Percentiles rank a stretch among this genome's conserved stretches.
These are phyloP conservation scores for Amphipoea lucens DNA, from an alignment of 2,888 invertebrate genomes.

Conservation along the genomic window DNA sequence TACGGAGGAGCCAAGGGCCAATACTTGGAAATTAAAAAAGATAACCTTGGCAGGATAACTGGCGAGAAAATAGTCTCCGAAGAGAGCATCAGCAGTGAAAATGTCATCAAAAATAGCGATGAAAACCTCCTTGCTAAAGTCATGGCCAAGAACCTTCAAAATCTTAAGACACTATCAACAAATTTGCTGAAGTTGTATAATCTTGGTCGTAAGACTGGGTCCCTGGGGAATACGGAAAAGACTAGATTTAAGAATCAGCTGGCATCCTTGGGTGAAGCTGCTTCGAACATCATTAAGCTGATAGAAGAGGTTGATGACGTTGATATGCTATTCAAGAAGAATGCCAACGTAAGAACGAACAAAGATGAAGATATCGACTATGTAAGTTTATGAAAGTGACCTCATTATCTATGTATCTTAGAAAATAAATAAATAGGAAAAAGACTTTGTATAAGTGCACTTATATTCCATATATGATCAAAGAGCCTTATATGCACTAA, in stretches of 20 bases:
- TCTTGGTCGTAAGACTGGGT: conserved; percentile 90
- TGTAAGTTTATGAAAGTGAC: conserved; percentile 56
- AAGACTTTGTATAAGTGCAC: background rate
- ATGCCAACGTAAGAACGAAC: conserved; percentile 78
- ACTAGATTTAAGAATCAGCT: conserved; percentile 90
- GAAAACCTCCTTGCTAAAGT: conserved; percentile 85
- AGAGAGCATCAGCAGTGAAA: conserved; percentile 84
- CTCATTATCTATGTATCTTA: background rate
- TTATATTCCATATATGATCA: background rate
- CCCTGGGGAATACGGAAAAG: conserved; percentile 89
- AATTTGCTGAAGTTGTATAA: conserved; percentile 91
- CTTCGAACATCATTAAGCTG: conserved; percentile 89
- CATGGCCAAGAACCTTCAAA: conserved; percentile 90
- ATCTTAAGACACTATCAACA: conserved; percentile 90
- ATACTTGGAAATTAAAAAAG: conserved; percentile 91
- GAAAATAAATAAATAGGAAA: background rate
- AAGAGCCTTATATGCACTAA: background rate
- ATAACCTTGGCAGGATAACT: conserved; percentile 86
- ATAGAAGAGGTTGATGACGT: conserved; percentile 90
- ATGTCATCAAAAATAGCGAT: conserved; percentile 80
- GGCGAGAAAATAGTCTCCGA: conserved; percentile 88
- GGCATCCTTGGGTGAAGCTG: conserved; percentile 89
- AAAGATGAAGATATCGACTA: conserved; percentile 71
- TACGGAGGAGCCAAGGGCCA: conserved; percentile 94
- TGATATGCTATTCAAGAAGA: conserved; percentile 81